Evolutionary conservation across 2,797 vertebrate genomes (phyloP).

Genomic region (Hylomyscus alleni): DNA sequence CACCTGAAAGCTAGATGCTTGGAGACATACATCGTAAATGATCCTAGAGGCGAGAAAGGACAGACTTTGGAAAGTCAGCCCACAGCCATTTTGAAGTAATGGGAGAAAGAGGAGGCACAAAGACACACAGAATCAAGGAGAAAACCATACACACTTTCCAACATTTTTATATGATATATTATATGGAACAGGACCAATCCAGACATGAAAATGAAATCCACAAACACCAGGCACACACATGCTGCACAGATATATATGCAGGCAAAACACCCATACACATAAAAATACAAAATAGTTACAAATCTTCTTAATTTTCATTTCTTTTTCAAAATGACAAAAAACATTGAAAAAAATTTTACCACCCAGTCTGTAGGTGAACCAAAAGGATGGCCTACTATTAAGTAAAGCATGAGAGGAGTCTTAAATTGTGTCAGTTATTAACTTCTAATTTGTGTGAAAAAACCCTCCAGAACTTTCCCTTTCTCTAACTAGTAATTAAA

Average conservation of each 20-base stretch:
- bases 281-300: not conserved
- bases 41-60: not conserved
- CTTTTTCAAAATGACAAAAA: constrained; percentile 33
- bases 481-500: constrained; percentile 81
- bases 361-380: not conserved
- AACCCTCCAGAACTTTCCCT: constrained; percentile 74
- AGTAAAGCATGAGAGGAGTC: constrained; percentile 49
- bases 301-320: constrained; percentile 9
- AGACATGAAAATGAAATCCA: not conserved
- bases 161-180: not conserved
- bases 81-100: not conserved
- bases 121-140: not conserved
- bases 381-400: not conserved
- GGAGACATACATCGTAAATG: not conserved
- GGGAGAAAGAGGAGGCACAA: not conserved
- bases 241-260: not conserved
- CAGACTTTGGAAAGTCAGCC: not conserved
- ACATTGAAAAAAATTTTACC: constrained; percentile 18
- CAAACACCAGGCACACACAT: not conserved
- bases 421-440: constrained; percentile 72
- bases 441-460: constrained; percentile 82
- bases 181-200: not conserved
- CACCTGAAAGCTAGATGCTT: not conserved
- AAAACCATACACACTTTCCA: not conserved
- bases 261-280: not conserved